A percentile compares a stretch with the other conserved stretches of the same genome.
Evolutionary conservation across 2,797 vertebrate species (phyloP).

Genomic region (Anguilla megastoma): DNA sequence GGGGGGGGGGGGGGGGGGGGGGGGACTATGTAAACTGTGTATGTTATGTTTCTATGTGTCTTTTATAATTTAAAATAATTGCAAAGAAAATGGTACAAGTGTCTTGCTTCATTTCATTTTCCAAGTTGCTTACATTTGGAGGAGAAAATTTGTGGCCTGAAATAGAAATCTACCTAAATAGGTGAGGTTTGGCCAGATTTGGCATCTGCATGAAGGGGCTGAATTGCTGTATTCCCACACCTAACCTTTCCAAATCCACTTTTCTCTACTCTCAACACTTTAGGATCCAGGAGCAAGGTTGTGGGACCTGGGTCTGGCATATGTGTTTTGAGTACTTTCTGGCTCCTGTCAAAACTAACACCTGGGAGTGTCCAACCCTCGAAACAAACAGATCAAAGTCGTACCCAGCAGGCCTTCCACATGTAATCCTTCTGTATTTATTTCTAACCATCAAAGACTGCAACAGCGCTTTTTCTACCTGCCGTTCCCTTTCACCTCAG

Average conservation of each 20-base stretch:
- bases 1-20: no score
- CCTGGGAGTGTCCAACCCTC: background rate
- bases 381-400: background rate
- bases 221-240: background rate
- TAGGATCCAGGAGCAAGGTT: background rate
- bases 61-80: no score
- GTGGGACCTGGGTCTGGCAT: background rate
- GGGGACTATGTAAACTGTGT: no score
- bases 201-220: no score
- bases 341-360: slow-evolving; percentile 7
- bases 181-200: no score
- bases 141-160: no score
- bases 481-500: background rate
- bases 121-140: no score
- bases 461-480: slow-evolving; percentile 4
- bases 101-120: no score
- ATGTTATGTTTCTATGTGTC: no score
- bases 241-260: background rate
- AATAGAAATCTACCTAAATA: no score
- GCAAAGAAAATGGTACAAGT: no score
- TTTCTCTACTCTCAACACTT: background rate
- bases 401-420: background rate
- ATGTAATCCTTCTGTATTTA: background rate
- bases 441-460: background rate
- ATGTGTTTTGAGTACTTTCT: background rate